Conservation (phyloP, 2,797 vertebrate genomes). For the Cyclura pinguis region DNA sequence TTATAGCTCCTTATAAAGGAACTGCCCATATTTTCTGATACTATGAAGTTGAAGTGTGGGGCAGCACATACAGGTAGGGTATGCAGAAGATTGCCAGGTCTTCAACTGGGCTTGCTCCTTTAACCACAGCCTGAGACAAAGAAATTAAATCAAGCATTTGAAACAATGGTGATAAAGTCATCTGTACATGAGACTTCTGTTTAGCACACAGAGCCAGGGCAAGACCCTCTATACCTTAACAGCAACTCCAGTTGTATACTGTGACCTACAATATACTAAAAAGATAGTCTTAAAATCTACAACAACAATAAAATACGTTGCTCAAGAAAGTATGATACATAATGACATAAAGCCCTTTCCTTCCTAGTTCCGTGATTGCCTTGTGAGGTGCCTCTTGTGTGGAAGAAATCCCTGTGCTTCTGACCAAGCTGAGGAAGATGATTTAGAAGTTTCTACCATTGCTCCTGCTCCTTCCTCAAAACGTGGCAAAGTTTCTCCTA, state of each 20-base stretch:
- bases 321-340: background rate
- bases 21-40: background rate
- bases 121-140: too few species aligned
- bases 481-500: background rate
- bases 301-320: background rate
- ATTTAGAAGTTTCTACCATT: constrained; percentile 17
- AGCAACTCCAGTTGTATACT: background rate
- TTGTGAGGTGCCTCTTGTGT: constrained; percentile 80
- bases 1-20: background rate
- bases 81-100: background rate
- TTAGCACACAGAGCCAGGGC: background rate
- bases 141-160: background rate
- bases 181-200: background rate
- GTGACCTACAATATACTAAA: background rate
- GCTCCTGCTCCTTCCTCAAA: background rate
- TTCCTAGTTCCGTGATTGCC: constrained; percentile 78
- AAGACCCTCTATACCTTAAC: background rate
- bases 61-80: background rate
- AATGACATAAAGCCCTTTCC: constrained; percentile 6
- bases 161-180: background rate
- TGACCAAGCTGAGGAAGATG: constrained; percentile 39
- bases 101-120: background rate
- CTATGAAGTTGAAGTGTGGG: background rate
- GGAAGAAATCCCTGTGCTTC: constrained; percentile 60
- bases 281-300: background rate